Base-by-base conservation (phyloP, 1,140 invertebrate genomes). In the Tetraneura akinire region DNA sequence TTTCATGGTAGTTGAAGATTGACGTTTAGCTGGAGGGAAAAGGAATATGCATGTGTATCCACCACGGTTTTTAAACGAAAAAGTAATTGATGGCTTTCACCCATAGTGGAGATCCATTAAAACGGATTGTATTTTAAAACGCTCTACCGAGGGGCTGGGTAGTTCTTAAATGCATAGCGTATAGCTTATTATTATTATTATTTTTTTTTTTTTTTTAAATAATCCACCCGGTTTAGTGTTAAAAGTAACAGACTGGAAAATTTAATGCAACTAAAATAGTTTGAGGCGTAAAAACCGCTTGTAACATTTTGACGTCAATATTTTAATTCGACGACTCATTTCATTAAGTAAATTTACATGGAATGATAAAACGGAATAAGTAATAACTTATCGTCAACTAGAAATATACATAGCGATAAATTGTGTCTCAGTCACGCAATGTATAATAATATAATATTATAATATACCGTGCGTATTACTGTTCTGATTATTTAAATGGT, bases 51-150 rank as follows among this genome's bases (percentile, higher is more conserved):
- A 45, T 23, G 18, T 55, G 23, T 71, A 51, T 42, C 53, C 21
- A 16, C 55, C 53, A 21, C 16, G 53, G 32, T 26, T 78, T 60
- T 60, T 78, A 78, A 78, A 78, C 32, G 74, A 62, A 60, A 78
- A 57, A 78, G 32, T 78, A 76, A 76, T 76, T 76, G 74, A 78
- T 78, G 74, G 71, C 37, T 60, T 76, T 76, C 60, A 47, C 37
- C 23, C 32, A 45, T 13, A 21, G 74, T 45, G 37, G 26, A 47
- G 37, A 60, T 26, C 53, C 53, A 62, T 78, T 78, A 78, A 78
- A 78, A 78, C 16, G 51, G 55, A 78, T 78, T 62, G 55, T 62
- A 42, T 55, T 74, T 60, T 42, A 45, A 76, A 76, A 76, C 23
- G 47, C 23, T 49, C 71, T 42, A 10, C 71, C 21, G 8, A 68